Base-by-base conservation (phyloP, 1,140 invertebrate genomes). In the Caenorhabditis tropicalis region DNA sequence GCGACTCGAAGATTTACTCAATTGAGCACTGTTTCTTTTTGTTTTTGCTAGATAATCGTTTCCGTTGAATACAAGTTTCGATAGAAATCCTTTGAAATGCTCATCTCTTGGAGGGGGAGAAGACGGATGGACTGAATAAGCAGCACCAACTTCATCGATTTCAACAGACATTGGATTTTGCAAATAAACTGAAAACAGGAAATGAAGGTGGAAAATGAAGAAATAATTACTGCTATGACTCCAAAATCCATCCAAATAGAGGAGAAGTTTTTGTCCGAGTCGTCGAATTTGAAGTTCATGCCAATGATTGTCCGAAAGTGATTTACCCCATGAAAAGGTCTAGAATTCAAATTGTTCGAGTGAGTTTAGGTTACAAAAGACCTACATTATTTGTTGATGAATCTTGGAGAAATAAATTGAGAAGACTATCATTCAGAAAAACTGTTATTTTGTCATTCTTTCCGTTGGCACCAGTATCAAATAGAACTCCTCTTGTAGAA, bases 251-350 rank as follows among this genome's bases (percentile, higher is more conserved):
- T 98, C 96, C 83, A 97, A 93, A 92, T 95, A 94, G 53, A 98
- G 93, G 88, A 95, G 94, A 51, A 98, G 92, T 89, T 94, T 94
- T 10, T 94, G 94, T 0, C 95, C 95, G 88, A 95, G 93, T 81
- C 96, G 93, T 1, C 95, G 95, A 88, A 98, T 95, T 53, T 94
- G 93, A 31, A 97, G 93, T 2, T 95, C 95, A 92, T 99, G 97
- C 96, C 96, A 98, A 90, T 95, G 94, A 90, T 97, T 96, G 91
- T 99, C 96, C 90, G 96, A 96, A 36, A 96, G 91, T 79, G 95
- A 94, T 88, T 95, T 94, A 51, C 94, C 94, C 82, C 94, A 93
- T n/a, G 88, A 87, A 86, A 88, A 90, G 86, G 86, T 70, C 88
- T 83, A 19, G 51, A 56, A 27, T 27, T 27, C 21, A 9, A 5